These are phyloP conservation scores for Siphlonurus alternatus DNA, from an alignment of 2,888 invertebrate genomes.

Conservation along the genomic window DNA sequence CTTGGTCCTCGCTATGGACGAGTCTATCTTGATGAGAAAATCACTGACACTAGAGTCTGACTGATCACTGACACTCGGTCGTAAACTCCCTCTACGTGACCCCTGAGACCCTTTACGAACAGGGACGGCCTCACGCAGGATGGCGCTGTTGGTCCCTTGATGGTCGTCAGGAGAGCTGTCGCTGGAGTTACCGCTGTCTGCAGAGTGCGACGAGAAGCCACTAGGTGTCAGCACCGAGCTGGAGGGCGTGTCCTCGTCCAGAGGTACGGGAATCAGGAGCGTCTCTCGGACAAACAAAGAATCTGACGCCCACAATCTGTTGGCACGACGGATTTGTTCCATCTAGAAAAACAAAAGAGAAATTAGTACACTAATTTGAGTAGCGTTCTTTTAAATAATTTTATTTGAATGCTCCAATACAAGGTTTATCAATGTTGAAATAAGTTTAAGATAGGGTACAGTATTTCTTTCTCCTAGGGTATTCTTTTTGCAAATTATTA, in stretches of 20 bases:
- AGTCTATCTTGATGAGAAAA: slow-evolving; percentile 68
- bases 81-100: neutral
- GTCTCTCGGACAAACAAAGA: slow-evolving; percentile 81
- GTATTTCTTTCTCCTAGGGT: too few species aligned
- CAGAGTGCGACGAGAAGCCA: neutral
- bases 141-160: neutral
- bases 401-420: too few species aligned
- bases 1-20: slow-evolving; percentile 66
- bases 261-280: slow-evolving; percentile 64
- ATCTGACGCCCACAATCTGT: slow-evolving; percentile 82
- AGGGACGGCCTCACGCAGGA: neutral
- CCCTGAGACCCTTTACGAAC: neutral
- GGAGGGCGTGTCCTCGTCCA: neutral
- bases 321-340: slow-evolving; percentile 81
- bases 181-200: neutral
- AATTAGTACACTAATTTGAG: too few species aligned
- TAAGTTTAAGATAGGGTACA: too few species aligned
- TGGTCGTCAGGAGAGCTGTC: neutral
- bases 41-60: slow-evolving; percentile 31
- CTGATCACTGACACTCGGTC: neutral
- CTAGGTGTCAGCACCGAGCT: neutral
- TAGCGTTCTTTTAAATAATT: too few species aligned
- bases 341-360: slow-evolving; percentile 59
- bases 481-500: too few species aligned
- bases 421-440: too few species aligned